A percentile compares a stretch with the other conserved stretches of the same genome.
Evolutionary conservation across 2,888 invertebrate species (phyloP).

Genomic region (Eustalomyia histrio): DNA sequence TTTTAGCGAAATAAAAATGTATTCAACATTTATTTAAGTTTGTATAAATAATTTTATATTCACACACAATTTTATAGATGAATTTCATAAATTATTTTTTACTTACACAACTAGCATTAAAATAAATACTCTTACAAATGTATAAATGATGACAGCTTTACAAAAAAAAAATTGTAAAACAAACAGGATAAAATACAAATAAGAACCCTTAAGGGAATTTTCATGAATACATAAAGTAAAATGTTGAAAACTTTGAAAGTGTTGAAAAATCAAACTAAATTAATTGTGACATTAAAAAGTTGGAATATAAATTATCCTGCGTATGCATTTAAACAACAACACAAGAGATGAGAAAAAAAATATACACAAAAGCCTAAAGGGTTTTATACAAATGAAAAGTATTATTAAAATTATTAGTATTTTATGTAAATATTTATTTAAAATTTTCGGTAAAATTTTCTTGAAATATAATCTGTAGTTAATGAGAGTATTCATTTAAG

Average conservation of each 20-base stretch:
- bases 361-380: not conserved
- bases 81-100: not conserved
- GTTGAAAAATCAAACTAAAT: constrained; percentile 53
- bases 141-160: not conserved
- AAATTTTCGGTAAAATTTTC: too few relatives aligned
- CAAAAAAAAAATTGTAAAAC: too few relatives aligned
- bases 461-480: too few relatives aligned
- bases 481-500: too few relatives aligned
- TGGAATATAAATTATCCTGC: not conserved
- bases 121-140: not conserved
- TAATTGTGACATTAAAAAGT: constrained; percentile 35
- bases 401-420: not conserved
- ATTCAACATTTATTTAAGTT: not conserved
- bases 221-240: constrained; percentile 5
- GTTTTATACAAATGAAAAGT: not conserved
- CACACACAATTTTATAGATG: not conserved
- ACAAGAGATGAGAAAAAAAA: not conserved
- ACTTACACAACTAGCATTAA: not conserved
- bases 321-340: not conserved
- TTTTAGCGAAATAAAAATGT: not conserved
- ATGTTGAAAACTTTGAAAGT: constrained; percentile 32
- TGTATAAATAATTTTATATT: not conserved
- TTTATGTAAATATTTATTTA: too few relatives aligned
- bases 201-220: constrained; percentile 19
- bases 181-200: constrained; percentile 11